Evolutionary conservation across 2,888 invertebrate species (phyloP).

Genomic region (Scaptomyza tumidula): DNA sequence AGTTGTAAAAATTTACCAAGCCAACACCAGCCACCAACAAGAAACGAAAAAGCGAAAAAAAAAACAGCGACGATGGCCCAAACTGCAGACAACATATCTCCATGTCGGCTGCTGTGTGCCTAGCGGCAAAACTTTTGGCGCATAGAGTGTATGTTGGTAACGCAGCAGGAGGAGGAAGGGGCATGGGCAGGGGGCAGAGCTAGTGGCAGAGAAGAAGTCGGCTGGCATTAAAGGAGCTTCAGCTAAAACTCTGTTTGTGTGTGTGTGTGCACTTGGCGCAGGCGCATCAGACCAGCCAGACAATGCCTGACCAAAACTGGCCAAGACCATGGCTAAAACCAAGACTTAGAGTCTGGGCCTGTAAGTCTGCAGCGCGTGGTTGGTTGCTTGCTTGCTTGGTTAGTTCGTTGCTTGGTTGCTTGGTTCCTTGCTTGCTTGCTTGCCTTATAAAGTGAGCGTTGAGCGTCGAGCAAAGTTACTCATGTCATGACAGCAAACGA

Average conservation of each 20-base stretch:
- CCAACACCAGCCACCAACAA: constrained; percentile 58
- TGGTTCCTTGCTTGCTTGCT: neutral
- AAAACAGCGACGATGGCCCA: constrained; percentile 18
- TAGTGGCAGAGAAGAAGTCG: constrained; percentile 32
- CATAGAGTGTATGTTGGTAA: constrained; percentile 11
- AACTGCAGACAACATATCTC: constrained; percentile 36
- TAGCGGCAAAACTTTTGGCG: constrained; percentile 65
- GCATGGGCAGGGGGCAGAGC: neutral
- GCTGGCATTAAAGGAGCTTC: constrained; percentile 71
- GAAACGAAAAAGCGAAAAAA: constrained; percentile 22
- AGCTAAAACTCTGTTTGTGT: constrained; percentile 26
- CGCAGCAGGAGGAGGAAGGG: neutral
- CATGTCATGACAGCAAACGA: constrained; percentile 79
- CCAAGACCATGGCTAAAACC: constrained; percentile 4
- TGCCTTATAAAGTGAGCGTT: constrained; percentile 74
- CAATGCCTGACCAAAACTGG: constrained; percentile 37
- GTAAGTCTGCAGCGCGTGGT: constrained; percentile 13
- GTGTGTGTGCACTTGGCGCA: constrained; percentile 46
- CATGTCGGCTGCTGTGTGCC: constrained; percentile 56
- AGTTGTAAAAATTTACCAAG: constrained; percentile 75
- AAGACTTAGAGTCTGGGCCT: neutral
- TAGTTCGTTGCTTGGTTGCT: neutral
- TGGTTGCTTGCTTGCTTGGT: neutral
- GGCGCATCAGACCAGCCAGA: constrained; percentile 47
- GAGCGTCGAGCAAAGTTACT: constrained; percentile 71